Evolutionary conservation across 2,888 invertebrate genomes (phyloP), one percentile per base, ranked within the genome.

Genomic region (Automeris io): DNA sequence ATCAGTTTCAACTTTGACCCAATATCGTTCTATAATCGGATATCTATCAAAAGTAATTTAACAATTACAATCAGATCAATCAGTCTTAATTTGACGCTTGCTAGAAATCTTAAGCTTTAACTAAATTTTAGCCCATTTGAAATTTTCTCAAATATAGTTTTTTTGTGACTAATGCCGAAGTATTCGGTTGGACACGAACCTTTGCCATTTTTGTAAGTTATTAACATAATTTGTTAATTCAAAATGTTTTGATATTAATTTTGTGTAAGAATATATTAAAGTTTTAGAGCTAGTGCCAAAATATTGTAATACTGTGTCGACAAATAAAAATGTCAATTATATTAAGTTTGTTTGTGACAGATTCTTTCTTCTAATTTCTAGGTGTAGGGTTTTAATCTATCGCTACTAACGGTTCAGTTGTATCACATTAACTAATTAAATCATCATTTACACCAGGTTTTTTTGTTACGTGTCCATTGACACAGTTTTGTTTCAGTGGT

Each of bases 381-480:
- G 63, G 70, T 66, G 61, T 60, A 61, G 63, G 66, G 49, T 32
- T 38, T 40, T 40, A 21, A 11, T 40, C 21, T 40, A 51, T 60
- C 58, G 46, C 51, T 40, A 62, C 62, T 67, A 62, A 63, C 57
- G 39, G 42, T 51, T 65, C 70, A 68, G 69, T 63, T 54, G 46
- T 45, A 40, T 57, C 63, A 58, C 52, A 61, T 62, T 70, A 67
- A 69, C 62, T 47, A 39, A 68, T 70, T 69, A 70, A 70, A 58
- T 66, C 63, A 60, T 55, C 58, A 58, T 58, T 43, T 40, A 19
- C 45, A 54, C 41, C 48, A 52, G 45, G 52, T 53, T 65, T n/a
- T 70, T 70, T 68, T 69, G 64, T 69, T 68, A 50, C 51, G 42
- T 37, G 22, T 49, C 59, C 65, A 56, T 18, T 25, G 37, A 23